Conservation (phyloP, 2,888 invertebrate genomes). For the Sarcophaga carnaria region DNA sequence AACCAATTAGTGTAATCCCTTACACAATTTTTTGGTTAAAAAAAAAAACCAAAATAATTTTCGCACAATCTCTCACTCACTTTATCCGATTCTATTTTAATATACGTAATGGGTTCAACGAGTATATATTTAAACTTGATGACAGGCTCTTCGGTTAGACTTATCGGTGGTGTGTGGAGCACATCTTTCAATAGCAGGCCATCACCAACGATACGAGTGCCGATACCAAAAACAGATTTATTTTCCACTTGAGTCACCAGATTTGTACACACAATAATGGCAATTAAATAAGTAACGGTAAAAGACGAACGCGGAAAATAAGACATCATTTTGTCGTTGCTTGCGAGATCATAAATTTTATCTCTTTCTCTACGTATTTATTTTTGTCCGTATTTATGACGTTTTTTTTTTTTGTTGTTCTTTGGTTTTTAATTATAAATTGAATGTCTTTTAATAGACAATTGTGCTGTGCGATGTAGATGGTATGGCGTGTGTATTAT, state of each 20-base stretch:
- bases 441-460: background rate
- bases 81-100: constrained; percentile 77
- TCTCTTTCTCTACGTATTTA: constrained; percentile 4
- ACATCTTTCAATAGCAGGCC: constrained; percentile 78
- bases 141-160: constrained; percentile 71
- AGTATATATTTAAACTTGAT: constrained; percentile 77
- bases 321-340: constrained; percentile 39
- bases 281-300: constrained; percentile 50
- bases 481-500: background rate
- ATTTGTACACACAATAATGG: constrained; percentile 45
- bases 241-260: constrained; percentile 60
- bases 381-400: constrained; percentile 38
- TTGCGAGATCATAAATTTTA: constrained; percentile 39
- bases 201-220: constrained; percentile 73
- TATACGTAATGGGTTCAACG: constrained; percentile 76
- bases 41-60: too few relatives aligned
- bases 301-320: constrained; percentile 18
- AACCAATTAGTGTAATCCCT: too few relatives aligned
- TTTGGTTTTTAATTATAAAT: constrained; percentile 11
- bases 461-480: background rate
- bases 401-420: constrained; percentile 3
- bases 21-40: background rate
- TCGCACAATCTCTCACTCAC: constrained; percentile 72
- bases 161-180: constrained; percentile 73
- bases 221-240: constrained; percentile 71